phyloP scores from a whole-genome alignment of 1,140 invertebrate genomes.

The Amyelois transitella region DNA sequence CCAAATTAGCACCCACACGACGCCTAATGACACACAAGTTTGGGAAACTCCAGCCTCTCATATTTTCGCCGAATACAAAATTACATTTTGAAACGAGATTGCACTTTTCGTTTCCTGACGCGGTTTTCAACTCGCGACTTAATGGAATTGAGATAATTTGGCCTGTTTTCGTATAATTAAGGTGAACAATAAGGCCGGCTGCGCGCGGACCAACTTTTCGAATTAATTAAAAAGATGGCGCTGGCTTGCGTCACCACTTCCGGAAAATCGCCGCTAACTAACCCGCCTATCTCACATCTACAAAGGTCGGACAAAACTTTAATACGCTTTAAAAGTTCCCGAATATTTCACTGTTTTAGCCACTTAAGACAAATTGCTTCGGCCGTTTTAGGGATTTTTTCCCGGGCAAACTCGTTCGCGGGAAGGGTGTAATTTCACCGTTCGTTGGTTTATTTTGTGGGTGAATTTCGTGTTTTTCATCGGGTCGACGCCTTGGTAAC shows the following conservation, averaged over 20 bases:
- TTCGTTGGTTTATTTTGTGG: constrained; percentile 21
- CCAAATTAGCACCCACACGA: neutral
- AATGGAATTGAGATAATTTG: neutral
- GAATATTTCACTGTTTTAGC: constrained; percentile 62
- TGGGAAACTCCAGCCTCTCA: neutral
- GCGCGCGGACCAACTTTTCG: constrained; percentile 20
- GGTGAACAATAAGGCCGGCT: constrained; percentile 4
- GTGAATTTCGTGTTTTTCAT: constrained; percentile 1
- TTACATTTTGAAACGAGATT: neutral
- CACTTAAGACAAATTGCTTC: constrained; percentile 63
- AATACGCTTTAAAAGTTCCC: constrained; percentile 54
- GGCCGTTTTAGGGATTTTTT: constrained; percentile 36
- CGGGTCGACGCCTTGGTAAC: neutral
- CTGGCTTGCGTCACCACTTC: constrained; percentile 22
- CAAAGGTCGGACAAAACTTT: constrained; percentile 43
- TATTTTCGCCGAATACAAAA: neutral
- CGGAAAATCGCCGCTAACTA: constrained; percentile 24
- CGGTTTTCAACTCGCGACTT: neutral
- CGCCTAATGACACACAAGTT: neutral
- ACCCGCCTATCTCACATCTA: constrained; percentile 33
- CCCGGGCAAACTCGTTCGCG: constrained; percentile 14
- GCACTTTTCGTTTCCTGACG: neutral
- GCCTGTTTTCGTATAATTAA: neutral
- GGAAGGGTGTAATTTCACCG: constrained; percentile 41
- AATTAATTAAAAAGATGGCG: constrained; percentile 35